These are phyloP conservation scores for Hydrolagus affinis DNA, from an alignment of 2,113 vertebrate genomes.

Conservation along the genomic window DNA sequence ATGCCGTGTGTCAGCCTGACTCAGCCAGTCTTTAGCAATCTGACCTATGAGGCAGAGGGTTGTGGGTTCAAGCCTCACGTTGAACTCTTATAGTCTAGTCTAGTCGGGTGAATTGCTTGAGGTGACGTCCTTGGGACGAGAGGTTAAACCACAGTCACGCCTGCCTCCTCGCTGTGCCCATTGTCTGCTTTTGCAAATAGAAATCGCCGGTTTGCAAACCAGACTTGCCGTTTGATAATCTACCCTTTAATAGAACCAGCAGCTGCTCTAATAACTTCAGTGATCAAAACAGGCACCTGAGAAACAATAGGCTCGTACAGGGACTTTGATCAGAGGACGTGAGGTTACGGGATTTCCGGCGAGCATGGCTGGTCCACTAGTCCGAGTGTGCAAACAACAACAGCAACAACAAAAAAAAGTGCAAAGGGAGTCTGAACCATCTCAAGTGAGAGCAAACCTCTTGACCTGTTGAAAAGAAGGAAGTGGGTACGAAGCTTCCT, in stretches of 20 bases:
- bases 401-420: background rate
- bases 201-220: background rate
- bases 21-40: no score
- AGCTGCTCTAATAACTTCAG: background rate
- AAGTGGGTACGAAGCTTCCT: background rate
- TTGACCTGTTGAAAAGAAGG: background rate
- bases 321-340: background rate
- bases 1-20: no score
- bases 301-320: background rate
- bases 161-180: background rate
- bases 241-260: background rate
- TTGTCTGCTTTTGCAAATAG: background rate
- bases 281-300: background rate
- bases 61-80: no score
- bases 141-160: no score
- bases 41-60: no score
- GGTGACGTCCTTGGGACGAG: no score
- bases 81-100: no score
- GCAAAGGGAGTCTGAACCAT: background rate
- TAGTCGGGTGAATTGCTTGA: no score
- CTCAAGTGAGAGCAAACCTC: background rate
- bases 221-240: background rate
- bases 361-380: no score
- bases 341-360: no score
- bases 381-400: no score